phyloP scores from a whole-genome alignment of 37 sponge, comb jelly and placozoan species.

The Spongilla lacustris region DNA sequence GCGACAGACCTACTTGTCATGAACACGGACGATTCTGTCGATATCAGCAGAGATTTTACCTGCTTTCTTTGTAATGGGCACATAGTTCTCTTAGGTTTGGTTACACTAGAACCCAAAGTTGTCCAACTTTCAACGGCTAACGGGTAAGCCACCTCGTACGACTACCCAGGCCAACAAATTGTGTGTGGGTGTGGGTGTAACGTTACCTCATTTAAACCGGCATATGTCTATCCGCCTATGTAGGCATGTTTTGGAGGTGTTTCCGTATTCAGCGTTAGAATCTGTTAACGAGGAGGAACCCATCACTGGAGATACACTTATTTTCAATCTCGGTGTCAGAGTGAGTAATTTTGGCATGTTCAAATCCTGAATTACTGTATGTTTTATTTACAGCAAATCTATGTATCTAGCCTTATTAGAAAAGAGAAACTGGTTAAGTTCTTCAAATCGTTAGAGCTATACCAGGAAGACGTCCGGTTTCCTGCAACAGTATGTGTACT shows the following conservation, averaged over 20 bases:
- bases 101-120: neutral
- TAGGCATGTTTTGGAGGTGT: slow-evolving; percentile 21
- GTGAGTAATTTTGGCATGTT: slow-evolving; percentile 18
- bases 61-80: slow-evolving; percentile 61
- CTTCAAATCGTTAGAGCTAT: slow-evolving; percentile 33
- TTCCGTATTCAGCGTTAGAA: slow-evolving; percentile 4
- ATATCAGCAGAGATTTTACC: slow-evolving; percentile 37
- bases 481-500: slow-evolving; percentile 39
- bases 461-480: slow-evolving; percentile 18
- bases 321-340: slow-evolving; percentile 13
- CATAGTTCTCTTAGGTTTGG: slow-evolving; percentile 7
- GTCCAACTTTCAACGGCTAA: neutral
- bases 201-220: neutral
- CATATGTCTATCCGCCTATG: neutral
- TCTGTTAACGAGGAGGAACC: slow-evolving; percentile 53
- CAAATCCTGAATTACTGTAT: neutral
- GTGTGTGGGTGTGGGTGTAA: neutral
- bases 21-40: neutral
- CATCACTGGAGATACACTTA: slow-evolving; percentile 27
- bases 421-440: slow-evolving; percentile 38
- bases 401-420: slow-evolving; percentile 35
- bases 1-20: no score
- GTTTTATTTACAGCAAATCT: slow-evolving; percentile 16
- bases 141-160: slow-evolving; percentile 26
- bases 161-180: no score